Conservation (phyloP, 2,797 vertebrate genomes). For the Cyclopterus lumpus region DNA sequence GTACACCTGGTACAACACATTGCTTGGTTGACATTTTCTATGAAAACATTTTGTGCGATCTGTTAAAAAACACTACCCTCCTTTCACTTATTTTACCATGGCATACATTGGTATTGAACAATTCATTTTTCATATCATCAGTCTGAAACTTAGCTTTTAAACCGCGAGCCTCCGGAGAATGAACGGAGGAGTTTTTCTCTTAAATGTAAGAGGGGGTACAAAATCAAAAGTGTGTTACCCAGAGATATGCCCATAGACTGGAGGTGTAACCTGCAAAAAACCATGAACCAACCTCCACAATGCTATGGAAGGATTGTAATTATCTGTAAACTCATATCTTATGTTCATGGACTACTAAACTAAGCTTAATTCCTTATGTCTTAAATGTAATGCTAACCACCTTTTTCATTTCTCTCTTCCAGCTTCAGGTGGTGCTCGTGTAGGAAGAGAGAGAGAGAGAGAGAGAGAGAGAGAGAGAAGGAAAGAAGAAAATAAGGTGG, state of each 20-base stretch:
- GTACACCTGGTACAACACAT: background rate
- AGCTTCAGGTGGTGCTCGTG: constrained; percentile 89
- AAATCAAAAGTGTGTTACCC: too few relatives aligned
- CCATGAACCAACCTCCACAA: too few relatives aligned
- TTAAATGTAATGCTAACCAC: constrained; percentile 22
- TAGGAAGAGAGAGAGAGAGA: constrained; percentile 84
- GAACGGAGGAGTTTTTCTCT: too few relatives aligned
- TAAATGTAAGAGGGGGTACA: too few relatives aligned
- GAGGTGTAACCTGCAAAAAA: too few relatives aligned
- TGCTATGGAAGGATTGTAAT: too few relatives aligned
- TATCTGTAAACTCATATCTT: too few relatives aligned
- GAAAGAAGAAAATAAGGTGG: constrained; percentile 82
- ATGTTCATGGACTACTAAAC: background rate
- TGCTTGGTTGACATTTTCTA: constrained; percentile 1
- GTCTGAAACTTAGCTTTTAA: background rate
- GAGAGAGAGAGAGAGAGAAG: constrained; percentile 44
- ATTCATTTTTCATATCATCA: background rate
- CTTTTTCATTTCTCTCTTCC: constrained; percentile 29
- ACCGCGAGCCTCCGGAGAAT: too few relatives aligned
- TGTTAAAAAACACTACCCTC: background rate
- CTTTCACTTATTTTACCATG: background rate
- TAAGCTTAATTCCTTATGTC: background rate
- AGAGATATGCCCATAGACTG: too few relatives aligned
- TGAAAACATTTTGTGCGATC: background rate
- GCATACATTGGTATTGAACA: background rate